A percentile compares a stretch with the other conserved stretches of the same genome.
Conservation (phyloP, 1,140 invertebrate species). For the Cydia strobilella region DNA sequence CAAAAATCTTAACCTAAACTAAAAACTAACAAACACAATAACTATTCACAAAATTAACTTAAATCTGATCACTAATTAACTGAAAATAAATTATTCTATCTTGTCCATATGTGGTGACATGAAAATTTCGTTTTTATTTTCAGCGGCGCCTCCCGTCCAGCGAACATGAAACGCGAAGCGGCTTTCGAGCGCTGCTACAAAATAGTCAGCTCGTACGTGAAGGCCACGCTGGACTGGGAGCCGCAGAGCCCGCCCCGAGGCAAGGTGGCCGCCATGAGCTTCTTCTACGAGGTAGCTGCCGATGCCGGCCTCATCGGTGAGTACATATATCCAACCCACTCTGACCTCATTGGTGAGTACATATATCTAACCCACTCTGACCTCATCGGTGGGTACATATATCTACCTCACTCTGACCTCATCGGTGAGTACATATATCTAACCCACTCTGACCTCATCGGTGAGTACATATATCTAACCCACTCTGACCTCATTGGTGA, state of each 20-base stretch:
- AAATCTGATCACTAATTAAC: too few species aligned
- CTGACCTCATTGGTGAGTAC: too few species aligned
- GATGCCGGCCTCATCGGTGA: conserved; percentile 89
- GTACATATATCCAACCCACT: conserved; percentile 18
- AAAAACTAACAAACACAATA: too few species aligned
- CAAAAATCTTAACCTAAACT: too few species aligned
- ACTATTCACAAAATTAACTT: too few species aligned
- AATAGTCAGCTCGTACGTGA: conserved; percentile 71
- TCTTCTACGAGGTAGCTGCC: conserved; percentile 94
- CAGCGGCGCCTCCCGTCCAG: conserved; percentile 48
- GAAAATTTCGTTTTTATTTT: too few species aligned
- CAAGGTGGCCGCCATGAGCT: conserved; percentile 92
- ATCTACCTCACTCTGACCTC: not conserved
- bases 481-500: too few species aligned
- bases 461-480: conserved; percentile 6
- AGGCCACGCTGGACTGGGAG: conserved; percentile 70
- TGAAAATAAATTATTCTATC: too few species aligned
- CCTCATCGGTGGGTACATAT: too few species aligned
- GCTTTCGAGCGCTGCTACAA: conserved; percentile 52
- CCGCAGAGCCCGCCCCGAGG: conserved; percentile 80
- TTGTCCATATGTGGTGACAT: too few species aligned
- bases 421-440: too few species aligned
- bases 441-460: conserved; percentile 81
- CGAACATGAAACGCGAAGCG: conserved; percentile 48
- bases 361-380: conserved; percentile 75